Percentiles rank a stretch among this genome's conserved stretches.
These are phyloP conservation scores for Torymus texanus DNA, from an alignment of 2,888 invertebrate species.

Conservation along the genomic window DNA sequence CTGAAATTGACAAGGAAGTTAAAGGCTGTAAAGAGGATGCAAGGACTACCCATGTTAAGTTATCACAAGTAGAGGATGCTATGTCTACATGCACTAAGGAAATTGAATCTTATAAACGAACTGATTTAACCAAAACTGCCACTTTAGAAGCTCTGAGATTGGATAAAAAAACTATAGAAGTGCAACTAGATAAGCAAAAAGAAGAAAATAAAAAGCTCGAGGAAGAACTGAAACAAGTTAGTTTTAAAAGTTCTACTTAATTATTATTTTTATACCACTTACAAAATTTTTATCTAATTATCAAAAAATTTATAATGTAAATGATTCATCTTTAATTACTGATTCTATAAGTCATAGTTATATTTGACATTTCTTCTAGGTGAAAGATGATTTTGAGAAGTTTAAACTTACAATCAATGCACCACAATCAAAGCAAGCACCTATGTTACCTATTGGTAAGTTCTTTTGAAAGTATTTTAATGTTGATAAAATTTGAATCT, in stretches of 20 bases:
- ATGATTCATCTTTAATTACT: slow-evolving; percentile 1
- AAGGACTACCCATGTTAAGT: slow-evolving; percentile 65
- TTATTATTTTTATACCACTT: too few species aligned
- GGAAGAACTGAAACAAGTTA: slow-evolving; percentile 43
- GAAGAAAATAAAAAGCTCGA: slow-evolving; percentile 49
- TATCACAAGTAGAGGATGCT: slow-evolving; percentile 68
- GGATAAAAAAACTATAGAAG: slow-evolving; percentile 65
- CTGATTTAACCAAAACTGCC: slow-evolving; percentile 65
- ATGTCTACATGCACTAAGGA: slow-evolving; percentile 68
- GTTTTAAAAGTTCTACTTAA: not conserved
- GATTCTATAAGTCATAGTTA: not conserved
- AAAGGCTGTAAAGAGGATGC: slow-evolving; percentile 66
- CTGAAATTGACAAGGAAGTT: slow-evolving; percentile 56
- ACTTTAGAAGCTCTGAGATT: slow-evolving; percentile 68
- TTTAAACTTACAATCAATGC: slow-evolving; percentile 61
- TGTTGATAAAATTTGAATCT: slow-evolving; percentile 58
- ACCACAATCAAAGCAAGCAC: slow-evolving; percentile 49
- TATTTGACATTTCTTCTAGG: slow-evolving; percentile 58
- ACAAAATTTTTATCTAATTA: too few species aligned
- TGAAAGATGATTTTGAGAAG: slow-evolving; percentile 64
- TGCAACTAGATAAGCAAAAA: slow-evolving; percentile 25
- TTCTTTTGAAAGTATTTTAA: slow-evolving; percentile 41
- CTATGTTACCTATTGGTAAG: slow-evolving; percentile 55
- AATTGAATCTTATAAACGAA: slow-evolving; percentile 67
- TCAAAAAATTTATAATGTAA: not conserved